A percentile compares a stretch with the other conserved stretches of the same genome.
Evolutionary conservation across 1,140 invertebrate genomes (phyloP).

Genomic region (Aplysia californica): DNA sequence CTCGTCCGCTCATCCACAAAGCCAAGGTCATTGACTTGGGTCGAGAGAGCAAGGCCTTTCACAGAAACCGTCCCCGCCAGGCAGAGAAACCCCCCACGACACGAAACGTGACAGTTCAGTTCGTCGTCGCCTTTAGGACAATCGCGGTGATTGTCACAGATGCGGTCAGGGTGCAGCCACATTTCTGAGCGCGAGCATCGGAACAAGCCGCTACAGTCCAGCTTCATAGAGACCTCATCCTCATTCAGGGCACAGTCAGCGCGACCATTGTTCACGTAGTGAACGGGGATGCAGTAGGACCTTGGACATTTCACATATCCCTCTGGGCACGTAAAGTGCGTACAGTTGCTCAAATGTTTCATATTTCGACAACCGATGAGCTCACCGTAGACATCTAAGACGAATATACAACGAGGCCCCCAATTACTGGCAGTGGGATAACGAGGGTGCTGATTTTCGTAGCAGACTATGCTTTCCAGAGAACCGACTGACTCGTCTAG

Average conservation of each 20-base stretch:
- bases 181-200: too few species aligned
- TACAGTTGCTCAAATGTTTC: conserved; percentile 4
- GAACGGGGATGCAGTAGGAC: conserved; percentile 5
- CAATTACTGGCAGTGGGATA: too few species aligned
- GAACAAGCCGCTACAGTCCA: too few species aligned
- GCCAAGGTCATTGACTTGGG: too few species aligned
- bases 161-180: background rate
- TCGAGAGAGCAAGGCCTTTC: too few species aligned
- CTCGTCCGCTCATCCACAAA: too few species aligned
- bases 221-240: too few species aligned
- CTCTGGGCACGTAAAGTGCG: background rate
- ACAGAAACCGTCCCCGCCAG: background rate
- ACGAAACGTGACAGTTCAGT: background rate
- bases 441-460: too few species aligned
- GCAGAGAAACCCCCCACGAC: background rate
- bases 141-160: background rate
- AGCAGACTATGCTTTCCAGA: background rate
- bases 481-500: background rate
- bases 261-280: background rate
- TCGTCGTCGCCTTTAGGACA: conserved; percentile 11
- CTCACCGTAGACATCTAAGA: background rate
- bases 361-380: conserved; percentile 8
- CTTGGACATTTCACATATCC: conserved; percentile 12
- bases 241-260: background rate
- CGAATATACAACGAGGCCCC: conserved; percentile 6